Evolutionary conservation across 2,888 invertebrate species (phyloP), one percentile per base, ranked within the genome.

Genomic region (Cordylochernes scorpioides): DNA sequence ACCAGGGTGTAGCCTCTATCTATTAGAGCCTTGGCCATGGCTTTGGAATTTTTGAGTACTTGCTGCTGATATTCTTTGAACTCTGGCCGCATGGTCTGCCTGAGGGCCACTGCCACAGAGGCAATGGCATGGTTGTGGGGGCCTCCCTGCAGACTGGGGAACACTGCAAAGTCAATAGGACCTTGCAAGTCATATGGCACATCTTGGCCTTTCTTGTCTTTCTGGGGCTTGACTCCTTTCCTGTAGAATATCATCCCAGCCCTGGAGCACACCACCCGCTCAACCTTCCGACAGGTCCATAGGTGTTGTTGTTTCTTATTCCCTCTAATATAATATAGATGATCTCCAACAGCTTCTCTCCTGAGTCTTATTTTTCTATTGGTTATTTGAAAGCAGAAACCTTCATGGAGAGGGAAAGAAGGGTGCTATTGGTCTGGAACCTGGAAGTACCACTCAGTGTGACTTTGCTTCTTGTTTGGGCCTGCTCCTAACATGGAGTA

Each of bases 61-160:
- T 88, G 86, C 46, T 66, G 60, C 50, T 86, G 84, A 50, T 94
- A 94, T 3, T 59, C 58, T 28, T 65, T 62, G 49, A 88, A 94
- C 49, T 78, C 38, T 8, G 33, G 31, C 14, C 33, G 36, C 14
- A 15, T 33, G 14, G 40, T 34, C 30, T 37, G 37, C 29, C 42
- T 44, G 17, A 44, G 17, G 14, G 42, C 39, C 4, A 40, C 38
- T 9, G 42, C 42, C 12, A 44, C 38, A 16, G 67, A 91, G 4
- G 58, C 60, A 42, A 64, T 64, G 22, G 61, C 59, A 45, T 65
- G 60, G 36, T 64, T 61, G 46, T 65, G 64, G 17, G 64, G 64
- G 7, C 64, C 64, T 24, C 64, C 64, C 46, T 65, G 64, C 15
- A 65, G 51, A n/a, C 61, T 61, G 4, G 64, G 64, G 44, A 65